Evolutionary conservation across 2,113 vertebrate genomes (phyloP).

Genomic region (Brachypteracias leptosomus): DNA sequence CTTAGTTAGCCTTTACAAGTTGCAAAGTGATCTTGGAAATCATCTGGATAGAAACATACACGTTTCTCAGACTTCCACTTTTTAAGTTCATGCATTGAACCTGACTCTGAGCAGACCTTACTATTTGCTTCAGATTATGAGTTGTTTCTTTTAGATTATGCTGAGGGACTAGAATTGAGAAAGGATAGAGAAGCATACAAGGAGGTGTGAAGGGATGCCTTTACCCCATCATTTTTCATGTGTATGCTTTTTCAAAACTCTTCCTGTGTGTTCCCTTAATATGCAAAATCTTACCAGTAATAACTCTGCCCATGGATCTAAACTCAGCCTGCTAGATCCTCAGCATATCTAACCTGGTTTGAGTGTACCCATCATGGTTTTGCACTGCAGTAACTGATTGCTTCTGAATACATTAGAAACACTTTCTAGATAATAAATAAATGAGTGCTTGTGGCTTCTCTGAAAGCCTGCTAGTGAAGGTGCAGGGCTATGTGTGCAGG

Average conservation of each 20-base stretch:
- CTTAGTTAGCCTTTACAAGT: not conserved
- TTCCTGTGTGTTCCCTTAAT: not conserved
- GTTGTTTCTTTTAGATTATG: not conserved
- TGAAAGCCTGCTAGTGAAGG: not conserved
- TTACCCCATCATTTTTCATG: not conserved
- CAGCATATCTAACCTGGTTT: not conserved
- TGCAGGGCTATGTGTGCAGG: rapidly evolving
- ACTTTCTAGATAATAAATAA: not conserved
- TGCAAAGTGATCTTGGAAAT: not conserved
- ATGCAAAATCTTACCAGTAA: not conserved
- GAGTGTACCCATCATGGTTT: not conserved
- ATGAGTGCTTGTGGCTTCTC: not conserved
- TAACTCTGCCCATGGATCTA: not conserved
- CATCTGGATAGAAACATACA: not conserved
- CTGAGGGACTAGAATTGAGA: not conserved
- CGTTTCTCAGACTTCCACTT: not conserved
- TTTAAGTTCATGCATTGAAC: not conserved
- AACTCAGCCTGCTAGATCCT: no score
- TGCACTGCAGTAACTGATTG: not conserved
- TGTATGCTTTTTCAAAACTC: not conserved
- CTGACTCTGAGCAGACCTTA: not conserved
- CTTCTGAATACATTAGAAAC: not conserved
- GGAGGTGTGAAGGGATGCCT: not conserved
- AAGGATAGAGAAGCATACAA: not conserved
- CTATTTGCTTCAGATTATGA: not conserved